These are phyloP conservation scores for Neodontobutis hainanensis DNA, from an alignment of 2,113 vertebrate genomes.

Conservation along the genomic window DNA sequence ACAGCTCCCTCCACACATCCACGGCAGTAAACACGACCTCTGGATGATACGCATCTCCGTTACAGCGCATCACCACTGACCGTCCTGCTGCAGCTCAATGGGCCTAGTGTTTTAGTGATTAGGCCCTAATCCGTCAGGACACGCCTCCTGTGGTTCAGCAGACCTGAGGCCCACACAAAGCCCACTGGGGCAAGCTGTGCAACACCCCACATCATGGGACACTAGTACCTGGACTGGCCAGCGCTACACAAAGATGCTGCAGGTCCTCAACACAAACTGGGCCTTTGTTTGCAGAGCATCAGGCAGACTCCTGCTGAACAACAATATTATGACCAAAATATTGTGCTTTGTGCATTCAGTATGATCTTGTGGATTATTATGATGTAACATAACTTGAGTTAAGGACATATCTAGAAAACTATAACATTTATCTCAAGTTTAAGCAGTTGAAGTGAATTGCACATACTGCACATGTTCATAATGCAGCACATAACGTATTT, in stretches of 20 bases:
- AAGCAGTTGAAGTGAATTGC: no score
- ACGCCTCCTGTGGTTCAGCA: constrained; percentile 26
- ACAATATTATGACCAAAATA: neutral
- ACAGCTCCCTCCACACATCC: constrained; percentile 5
- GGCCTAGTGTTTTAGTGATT: constrained; percentile 45
- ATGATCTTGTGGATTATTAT: no score
- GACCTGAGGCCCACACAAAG: constrained; percentile 9
- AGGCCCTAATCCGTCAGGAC: constrained; percentile 19
- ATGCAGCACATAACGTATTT: no score
- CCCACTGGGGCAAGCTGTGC: neutral
- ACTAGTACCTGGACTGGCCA: constrained; percentile 7
- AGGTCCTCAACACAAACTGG: neutral
- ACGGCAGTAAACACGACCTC: constrained; percentile 21
- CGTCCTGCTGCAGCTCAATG: constrained; percentile 44
- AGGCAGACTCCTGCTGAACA: neutral
- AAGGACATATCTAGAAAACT: no score
- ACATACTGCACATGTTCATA: no score
- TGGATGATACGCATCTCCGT: constrained; percentile 12
- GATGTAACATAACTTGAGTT: no score
- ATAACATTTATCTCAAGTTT: no score
- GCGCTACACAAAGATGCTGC: neutral
- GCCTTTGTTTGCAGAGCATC: constrained; percentile 11
- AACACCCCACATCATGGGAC: neutral
- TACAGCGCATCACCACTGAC: constrained; percentile 33
- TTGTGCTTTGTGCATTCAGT: no score